Base-by-base conservation (phyloP, 2,113 vertebrate genomes). In the Trematocara marginatum region DNA sequence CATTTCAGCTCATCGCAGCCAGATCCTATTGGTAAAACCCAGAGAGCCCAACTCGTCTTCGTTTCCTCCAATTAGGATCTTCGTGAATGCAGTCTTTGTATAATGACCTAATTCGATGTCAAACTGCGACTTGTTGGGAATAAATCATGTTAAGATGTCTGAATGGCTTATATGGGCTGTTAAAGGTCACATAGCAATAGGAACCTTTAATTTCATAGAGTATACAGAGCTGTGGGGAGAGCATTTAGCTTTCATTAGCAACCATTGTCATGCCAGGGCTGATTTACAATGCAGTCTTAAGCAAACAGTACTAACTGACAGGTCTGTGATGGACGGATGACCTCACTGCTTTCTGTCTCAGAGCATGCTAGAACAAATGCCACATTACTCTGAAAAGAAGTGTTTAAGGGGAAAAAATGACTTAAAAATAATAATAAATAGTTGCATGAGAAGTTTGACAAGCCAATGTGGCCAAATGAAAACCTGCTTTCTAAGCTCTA, bases 11-110 rank as follows among this genome's bases (percentile, higher is more conserved):
- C 86, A 31, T 79, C 87, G 42, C 10, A 3, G 10, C 11, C 31
- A 16, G 61, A 34, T 4, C 82, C 81, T 5, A 9, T 29, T 61
- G 90, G 88, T 80, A 9, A 20, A 42, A 69, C 16, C 29, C 66
- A 53, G 59, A 35, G 12, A 78, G 40, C 15, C 12, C 29, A 51
- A 20, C 79, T 89, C 38, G 9, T 86, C 89, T 64, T 64, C 38
- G 29, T 29, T 23, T 80, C 76, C 56, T 66, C 76, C 57, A 61
- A 42, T 86, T 51, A 61, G 78, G 76, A 38, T 42, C 81, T 79
- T 82, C 53, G 78, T 92, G 90, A 91, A 91, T 84, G 88, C 34
- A 35, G 57, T 29, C 84, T 86, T 81, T 94, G 90, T 93, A 66
- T 85, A 34, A 80, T 82, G 82, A 82, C 79, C 57, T 56, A 84